Conservation (phyloP, 2,888 invertebrate genomes). For the Epicampocera succincta region DNA sequence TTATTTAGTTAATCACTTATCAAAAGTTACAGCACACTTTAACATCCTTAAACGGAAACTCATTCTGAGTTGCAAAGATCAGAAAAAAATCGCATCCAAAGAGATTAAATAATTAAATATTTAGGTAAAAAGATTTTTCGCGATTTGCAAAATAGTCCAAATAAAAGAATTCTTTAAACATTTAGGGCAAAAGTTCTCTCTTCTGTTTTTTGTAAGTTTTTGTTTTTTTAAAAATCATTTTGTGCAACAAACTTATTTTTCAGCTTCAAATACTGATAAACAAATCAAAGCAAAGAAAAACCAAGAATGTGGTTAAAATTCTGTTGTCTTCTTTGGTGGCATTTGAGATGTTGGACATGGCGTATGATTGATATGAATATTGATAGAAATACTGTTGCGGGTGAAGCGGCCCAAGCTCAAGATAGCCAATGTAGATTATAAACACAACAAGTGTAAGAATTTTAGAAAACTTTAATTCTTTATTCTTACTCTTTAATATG, state of each 20-base stretch:
- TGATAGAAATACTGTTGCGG: too few relatives aligned
- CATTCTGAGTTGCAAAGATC: neutral
- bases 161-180: neutral
- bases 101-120: constrained; percentile 28
- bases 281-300: too few relatives aligned
- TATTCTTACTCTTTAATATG: too few relatives aligned
- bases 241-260: too few relatives aligned
- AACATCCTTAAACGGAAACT: neutral
- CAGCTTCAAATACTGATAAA: neutral
- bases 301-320: constrained; percentile 1
- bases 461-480: too few relatives aligned
- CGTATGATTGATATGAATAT: constrained; percentile 44
- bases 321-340: neutral
- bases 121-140: neutral
- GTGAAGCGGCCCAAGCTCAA: too few relatives aligned
- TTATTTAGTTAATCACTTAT: constrained; percentile 53
- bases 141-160: neutral
- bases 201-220: too few relatives aligned
- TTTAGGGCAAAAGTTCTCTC: neutral
- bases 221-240: too few relatives aligned
- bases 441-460: too few relatives aligned
- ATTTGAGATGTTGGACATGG: neutral
- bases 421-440: too few relatives aligned
- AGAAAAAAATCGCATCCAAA: neutral
- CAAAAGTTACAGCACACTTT: constrained; percentile 18